Evolutionary conservation across 2,113 vertebrate species (phyloP).

Genomic region (Catharus fuscescens): DNA sequence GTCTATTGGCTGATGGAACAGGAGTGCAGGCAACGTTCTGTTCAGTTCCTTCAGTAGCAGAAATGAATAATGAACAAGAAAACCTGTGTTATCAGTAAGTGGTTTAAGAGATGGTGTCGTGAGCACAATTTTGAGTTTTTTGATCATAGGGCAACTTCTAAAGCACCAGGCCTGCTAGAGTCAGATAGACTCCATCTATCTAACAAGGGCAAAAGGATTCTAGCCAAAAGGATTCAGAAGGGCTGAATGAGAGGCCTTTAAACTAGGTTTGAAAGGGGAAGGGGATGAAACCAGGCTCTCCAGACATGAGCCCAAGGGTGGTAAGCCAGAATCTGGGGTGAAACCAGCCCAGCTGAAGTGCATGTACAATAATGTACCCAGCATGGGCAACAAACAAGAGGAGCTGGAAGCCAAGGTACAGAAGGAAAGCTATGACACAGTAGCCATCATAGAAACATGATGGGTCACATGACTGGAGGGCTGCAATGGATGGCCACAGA

Average conservation of each 20-base stretch:
- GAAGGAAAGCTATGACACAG: background rate
- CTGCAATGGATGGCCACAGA: background rate
- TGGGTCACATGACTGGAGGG: rapidly evolving
- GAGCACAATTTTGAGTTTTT: background rate
- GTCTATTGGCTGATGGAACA: rapidly evolving
- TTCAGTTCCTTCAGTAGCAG: background rate
- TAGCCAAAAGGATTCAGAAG: background rate
- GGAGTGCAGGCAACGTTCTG: background rate
- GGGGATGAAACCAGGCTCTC: background rate
- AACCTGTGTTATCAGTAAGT: background rate
- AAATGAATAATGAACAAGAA: background rate
- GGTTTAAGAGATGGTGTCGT: background rate
- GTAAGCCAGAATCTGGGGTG: background rate
- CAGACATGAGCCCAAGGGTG: background rate
- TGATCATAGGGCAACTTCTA: background rate
- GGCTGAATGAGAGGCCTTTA: background rate
- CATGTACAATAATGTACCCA: too few species aligned
- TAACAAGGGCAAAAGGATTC: background rate
- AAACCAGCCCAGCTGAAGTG: background rate
- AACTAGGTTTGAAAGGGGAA: background rate
- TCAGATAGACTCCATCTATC: background rate
- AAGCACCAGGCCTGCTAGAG: background rate
- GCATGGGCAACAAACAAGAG: background rate
- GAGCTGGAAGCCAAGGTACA: background rate
- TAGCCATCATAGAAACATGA: rapidly evolving